Percentiles rank a stretch among this genome's conserved stretches.
phyloP scores from a whole-genome alignment of 1,140 invertebrate genomes.

The Lordiphosa collinella region DNA sequence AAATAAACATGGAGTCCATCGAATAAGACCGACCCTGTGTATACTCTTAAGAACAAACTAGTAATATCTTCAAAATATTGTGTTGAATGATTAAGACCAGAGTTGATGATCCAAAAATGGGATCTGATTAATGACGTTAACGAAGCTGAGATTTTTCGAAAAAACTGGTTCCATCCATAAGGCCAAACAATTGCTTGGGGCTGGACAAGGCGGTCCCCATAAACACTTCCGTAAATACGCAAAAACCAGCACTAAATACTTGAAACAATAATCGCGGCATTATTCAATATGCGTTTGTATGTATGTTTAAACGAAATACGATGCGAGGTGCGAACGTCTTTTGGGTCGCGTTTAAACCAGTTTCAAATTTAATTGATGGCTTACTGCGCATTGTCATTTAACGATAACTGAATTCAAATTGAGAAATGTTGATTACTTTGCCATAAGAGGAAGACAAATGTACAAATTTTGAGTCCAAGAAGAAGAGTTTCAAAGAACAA shows the following conservation, averaged over 20 bases:
- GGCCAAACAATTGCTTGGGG: conserved; percentile 32
- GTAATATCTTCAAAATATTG: background rate
- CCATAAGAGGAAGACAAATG: conserved; percentile 4
- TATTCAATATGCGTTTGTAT: conserved; percentile 23
- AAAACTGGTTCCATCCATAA: conserved; percentile 34
- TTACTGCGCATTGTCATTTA: conserved; percentile 14
- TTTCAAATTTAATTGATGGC: conserved; percentile 16
- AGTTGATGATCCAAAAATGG: conserved; percentile 31
- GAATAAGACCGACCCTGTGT: no score
- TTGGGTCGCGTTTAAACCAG: conserved; percentile 40
- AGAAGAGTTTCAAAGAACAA: background rate
- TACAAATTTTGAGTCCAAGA: background rate
- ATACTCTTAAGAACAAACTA: no score
- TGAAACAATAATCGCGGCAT: conserved; percentile 54
- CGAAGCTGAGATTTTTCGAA: conserved; percentile 19
- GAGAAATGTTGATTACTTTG: conserved; percentile 1
- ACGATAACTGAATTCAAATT: conserved; percentile 37
- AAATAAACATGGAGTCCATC: no score
- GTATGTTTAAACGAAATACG: background rate
- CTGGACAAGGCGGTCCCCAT: conserved; percentile 32
- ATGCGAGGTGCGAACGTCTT: conserved; percentile 36
- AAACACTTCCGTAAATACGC: conserved; percentile 71
- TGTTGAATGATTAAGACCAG: conserved; percentile 7
- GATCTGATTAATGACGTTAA: conserved; percentile 58
- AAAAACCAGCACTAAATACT: conserved; percentile 50